phyloP scores from a whole-genome alignment of 2,113 vertebrate species.

The Erinaceus europaeus region DNA sequence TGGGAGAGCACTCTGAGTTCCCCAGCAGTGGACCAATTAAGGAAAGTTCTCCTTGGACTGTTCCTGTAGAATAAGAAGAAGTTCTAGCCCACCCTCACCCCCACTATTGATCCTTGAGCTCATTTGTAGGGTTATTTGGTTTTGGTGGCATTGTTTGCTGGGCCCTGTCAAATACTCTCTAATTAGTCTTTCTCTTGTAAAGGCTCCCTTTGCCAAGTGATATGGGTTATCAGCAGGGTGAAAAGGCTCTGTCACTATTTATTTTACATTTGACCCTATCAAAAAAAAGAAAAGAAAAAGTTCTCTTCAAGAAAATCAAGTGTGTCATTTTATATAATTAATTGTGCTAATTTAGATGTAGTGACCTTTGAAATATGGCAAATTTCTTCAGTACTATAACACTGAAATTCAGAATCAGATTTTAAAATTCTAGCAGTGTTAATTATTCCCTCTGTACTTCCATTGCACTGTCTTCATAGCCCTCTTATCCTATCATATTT shows the following conservation, averaged over 20 bases:
- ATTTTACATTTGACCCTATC: constrained; percentile 10
- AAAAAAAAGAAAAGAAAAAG: background rate
- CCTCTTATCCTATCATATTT: constrained; percentile 49
- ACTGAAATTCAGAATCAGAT: constrained; percentile 48
- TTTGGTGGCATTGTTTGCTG: background rate
- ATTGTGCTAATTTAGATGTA: constrained; percentile 26
- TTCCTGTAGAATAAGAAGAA: background rate
- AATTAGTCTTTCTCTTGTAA: constrained; percentile 12
- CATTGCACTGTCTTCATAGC: background rate
- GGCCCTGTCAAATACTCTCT: background rate
- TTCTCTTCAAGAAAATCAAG: constrained; percentile 38
- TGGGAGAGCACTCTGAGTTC: background rate
- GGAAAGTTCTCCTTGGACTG: background rate
- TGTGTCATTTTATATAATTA: constrained; percentile 31
- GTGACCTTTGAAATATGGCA: constrained; percentile 60
- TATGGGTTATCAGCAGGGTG: background rate
- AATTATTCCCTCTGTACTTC: constrained; percentile 66
- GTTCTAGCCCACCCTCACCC: background rate
- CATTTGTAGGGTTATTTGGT: background rate
- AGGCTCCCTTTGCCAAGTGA: background rate
- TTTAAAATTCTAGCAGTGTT: constrained; percentile 33
- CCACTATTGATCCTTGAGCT: background rate
- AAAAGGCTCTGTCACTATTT: background rate
- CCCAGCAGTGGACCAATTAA: background rate
- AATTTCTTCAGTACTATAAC: constrained; percentile 18